A percentile compares a stretch with the other conserved stretches of the same genome.
phyloP scores from a whole-genome alignment of 2,888 invertebrate species.

The Linyphia triangularis region DNA sequence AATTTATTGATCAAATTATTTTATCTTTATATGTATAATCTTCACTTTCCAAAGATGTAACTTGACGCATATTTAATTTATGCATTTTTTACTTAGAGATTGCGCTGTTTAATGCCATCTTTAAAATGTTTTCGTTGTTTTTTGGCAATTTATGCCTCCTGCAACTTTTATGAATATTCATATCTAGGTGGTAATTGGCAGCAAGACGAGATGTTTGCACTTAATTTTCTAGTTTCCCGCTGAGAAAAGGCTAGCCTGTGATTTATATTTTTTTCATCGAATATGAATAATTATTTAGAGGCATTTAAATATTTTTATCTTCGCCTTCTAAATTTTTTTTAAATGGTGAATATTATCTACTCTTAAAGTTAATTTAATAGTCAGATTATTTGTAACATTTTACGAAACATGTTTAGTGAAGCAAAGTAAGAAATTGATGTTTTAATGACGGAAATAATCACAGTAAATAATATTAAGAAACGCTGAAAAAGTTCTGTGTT shows the following conservation, averaged over 20 bases:
- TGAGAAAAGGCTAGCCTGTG: neutral
- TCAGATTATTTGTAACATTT: neutral
- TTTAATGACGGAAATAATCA: no score
- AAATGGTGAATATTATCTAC: neutral
- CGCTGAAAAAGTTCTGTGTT: no score
- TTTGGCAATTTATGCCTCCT: neutral
- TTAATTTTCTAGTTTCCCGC: neutral
- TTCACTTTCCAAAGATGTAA: neutral
- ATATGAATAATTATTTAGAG: neutral
- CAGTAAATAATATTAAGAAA: no score
- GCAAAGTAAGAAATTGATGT: no score
- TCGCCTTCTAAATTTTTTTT: neutral
- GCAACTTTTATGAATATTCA: neutral
- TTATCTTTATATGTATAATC: neutral
- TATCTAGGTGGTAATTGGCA: neutral
- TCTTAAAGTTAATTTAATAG: neutral
- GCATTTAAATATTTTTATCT: neutral
- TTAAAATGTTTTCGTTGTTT: slow-evolving; percentile 3
- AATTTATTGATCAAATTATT: neutral
- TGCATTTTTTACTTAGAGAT: neutral
- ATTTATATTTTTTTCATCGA: neutral
- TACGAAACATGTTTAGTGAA: no score
- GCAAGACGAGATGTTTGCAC: neutral
- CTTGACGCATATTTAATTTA: neutral
- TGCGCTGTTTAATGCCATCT: neutral